phyloP scores from a whole-genome alignment of 2,888 invertebrate genomes.

The Drosophila flavopinicola region DNA sequence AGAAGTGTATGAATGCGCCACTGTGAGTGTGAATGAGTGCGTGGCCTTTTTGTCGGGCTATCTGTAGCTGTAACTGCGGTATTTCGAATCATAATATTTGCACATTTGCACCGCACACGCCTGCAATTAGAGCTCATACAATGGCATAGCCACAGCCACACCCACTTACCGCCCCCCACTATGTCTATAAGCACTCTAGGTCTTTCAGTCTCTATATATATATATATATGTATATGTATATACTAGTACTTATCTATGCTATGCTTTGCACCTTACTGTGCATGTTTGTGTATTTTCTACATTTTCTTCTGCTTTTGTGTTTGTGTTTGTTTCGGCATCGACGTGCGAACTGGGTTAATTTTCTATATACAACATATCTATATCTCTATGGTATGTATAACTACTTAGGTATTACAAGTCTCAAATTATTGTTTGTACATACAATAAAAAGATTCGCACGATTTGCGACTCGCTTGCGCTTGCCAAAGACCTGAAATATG shows the following conservation, averaged over 20 bases:
- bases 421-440: constrained; percentile 60
- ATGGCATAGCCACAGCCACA: constrained; percentile 24
- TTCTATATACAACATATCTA: constrained; percentile 57
- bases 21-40: constrained; percentile 50
- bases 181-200: not conserved
- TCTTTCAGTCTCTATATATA: constrained; percentile 7
- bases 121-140: constrained; percentile 59
- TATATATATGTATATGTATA: not conserved
- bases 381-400: constrained; percentile 19
- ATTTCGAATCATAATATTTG: constrained; percentile 33
- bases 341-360: constrained; percentile 80
- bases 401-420: constrained; percentile 53
- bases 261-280: constrained; percentile 51
- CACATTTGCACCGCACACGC: constrained; percentile 33
- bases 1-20: constrained; percentile 2
- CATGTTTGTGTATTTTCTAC: constrained; percentile 37
- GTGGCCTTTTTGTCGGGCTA: constrained; percentile 41
- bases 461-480: constrained; percentile 57
- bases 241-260: constrained; percentile 37
- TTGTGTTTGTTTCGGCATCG: constrained; percentile 64
- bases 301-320: constrained; percentile 49
- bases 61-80: constrained; percentile 29
- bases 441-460: constrained; percentile 64
- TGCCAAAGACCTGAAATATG: constrained; percentile 45
- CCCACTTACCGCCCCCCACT: not conserved